Evolutionary conservation across 2,797 vertebrate species (phyloP), one percentile per base, ranked within the genome.

Genomic region (Emydoidea blandingii): DNA sequence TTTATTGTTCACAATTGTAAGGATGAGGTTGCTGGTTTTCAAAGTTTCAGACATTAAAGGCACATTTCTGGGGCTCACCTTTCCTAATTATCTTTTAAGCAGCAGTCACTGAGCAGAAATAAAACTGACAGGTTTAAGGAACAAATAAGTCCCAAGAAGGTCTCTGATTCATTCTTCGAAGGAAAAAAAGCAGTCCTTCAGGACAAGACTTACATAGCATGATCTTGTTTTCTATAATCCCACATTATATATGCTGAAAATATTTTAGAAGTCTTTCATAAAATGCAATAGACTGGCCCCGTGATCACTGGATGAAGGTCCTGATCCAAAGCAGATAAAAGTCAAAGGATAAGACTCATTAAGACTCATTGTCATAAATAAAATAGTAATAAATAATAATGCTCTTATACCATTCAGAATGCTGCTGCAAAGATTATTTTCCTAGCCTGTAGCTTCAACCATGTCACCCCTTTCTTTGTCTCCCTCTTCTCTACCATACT

Each of bases 31-130:
- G 37, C 50, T 68, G 76, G n/a, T 93, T 93, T 86, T 65, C 18
- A 68, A 72, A 85, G 81, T 83, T 68, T 89, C 79, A 72, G 19
- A 21, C 21, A 72, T 37, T 65, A 37, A 56, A 72, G 62, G 68
- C 50, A 37, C 81, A 37, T 47, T 74, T 81, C 68, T 65, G 41
- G 79, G 79, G 91, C 76, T 92, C 85, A 92, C 62, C 83, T 81
- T 79, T 89, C 79, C 41, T 49, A 31, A 85, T 89, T 27, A 83
- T 93, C 85, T 93, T 65, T 86, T 82, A 89, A 89, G 54, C 62
- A 92, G 49, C 41, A 89, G 68, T 49, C 87, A 79, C 23, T 62
- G 87, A 89, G 84, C 72, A 93, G 50, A 89, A 93, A 86, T 93
- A 89, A 86, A 93, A 82, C 41, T 82, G 91, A 89, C 54, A 89